Evolutionary conservation across 1,140 invertebrate genomes (phyloP).

Genomic region (Campoletis sonorensis): DNA sequence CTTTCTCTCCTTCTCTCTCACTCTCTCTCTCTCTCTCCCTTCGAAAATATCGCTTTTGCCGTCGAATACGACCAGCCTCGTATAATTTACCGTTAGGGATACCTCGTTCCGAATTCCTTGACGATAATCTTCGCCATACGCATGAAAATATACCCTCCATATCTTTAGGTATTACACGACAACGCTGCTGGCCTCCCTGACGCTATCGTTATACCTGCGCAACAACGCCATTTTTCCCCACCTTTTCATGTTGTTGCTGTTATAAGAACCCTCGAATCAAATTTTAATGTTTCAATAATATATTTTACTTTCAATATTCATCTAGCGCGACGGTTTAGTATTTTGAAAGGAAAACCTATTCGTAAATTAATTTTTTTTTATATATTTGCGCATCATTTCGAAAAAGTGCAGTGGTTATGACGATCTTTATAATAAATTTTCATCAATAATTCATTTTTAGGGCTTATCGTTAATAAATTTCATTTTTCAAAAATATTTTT

Average conservation of each 20-base stretch:
- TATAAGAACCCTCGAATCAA: not conserved
- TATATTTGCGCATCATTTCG: too few species aligned
- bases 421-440: too few species aligned
- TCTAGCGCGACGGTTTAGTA: not conserved
- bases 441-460: too few species aligned
- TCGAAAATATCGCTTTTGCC: conserved; percentile 44
- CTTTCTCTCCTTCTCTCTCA: too few species aligned
- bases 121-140: conserved; percentile 48
- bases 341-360: not conserved
- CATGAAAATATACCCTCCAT: conserved; percentile 17
- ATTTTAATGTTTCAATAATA: not conserved
- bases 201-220: not conserved
- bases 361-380: too few species aligned
- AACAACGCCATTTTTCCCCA: conserved; percentile 11
- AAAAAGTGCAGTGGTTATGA: too few species aligned
- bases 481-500: too few species aligned
- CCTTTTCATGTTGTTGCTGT: not conserved
- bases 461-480: too few species aligned
- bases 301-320: not conserved
- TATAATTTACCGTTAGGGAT: conserved; percentile 55
- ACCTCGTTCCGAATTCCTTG: conserved; percentile 54
- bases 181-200: not conserved
- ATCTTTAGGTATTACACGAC: conserved; percentile 16
- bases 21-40: too few species aligned
- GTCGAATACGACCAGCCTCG: conserved; percentile 41